Evolutionary conservation across 2,113 vertebrate species (phyloP).

Genomic region (Entomyzon cyanotis): DNA sequence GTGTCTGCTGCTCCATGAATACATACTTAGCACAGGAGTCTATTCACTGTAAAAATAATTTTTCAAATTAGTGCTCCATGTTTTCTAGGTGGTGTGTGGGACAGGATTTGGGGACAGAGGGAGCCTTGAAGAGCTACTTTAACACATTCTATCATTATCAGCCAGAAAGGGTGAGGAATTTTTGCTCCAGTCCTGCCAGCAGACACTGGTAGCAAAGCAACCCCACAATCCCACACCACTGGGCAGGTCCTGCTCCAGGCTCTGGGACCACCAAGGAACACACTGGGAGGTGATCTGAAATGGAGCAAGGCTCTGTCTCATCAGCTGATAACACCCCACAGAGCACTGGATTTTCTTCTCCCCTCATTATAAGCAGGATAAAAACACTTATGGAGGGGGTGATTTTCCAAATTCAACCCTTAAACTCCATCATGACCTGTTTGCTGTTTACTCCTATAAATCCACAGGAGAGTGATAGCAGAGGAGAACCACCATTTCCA

Average conservation of each 20-base stretch:
- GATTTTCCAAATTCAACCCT: neutral
- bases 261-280: neutral
- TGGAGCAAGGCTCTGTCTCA: neutral
- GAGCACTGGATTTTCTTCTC: neutral
- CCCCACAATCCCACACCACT: neutral
- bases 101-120: neutral
- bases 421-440: neutral
- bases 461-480: neutral
- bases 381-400: accelerated
- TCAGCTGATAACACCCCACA: neutral
- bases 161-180: neutral
- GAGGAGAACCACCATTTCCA: neutral
- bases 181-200: neutral
- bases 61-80: neutral
- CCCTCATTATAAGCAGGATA: neutral
- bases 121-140: neutral
- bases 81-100: neutral
- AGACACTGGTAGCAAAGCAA: neutral
- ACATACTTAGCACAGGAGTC: neutral
- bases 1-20: neutral
- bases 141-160: accelerated
- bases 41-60: neutral
- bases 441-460: neutral
- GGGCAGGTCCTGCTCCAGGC: neutral
- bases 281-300: neutral